These are phyloP conservation scores for Coptodon rendalli DNA, from an alignment of 2,113 vertebrate species.

Conservation along the genomic window DNA sequence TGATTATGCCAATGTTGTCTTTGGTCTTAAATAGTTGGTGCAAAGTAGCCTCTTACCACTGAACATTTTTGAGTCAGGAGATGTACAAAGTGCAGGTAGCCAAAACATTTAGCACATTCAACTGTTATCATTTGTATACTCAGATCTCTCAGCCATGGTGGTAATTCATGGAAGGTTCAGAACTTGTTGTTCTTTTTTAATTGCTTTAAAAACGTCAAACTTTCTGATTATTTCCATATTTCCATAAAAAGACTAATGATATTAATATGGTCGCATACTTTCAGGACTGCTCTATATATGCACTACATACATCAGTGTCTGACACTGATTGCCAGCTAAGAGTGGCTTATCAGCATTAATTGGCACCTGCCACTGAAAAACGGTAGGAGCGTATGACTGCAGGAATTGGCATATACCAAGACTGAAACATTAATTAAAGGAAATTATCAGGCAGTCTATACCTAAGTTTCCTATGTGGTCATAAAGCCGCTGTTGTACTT, in stretches of 20 bases:
- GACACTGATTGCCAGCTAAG: background rate
- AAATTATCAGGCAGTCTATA: background rate
- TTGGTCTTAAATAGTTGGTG: background rate
- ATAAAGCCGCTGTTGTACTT: background rate
- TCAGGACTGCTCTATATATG: background rate
- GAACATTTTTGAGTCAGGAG: background rate
- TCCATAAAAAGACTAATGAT: background rate
- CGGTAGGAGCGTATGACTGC: background rate
- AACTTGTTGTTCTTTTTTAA: background rate
- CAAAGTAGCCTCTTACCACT: background rate
- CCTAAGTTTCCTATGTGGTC: background rate
- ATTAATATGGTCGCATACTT: background rate
- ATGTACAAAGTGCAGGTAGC: background rate
- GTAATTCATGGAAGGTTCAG: background rate
- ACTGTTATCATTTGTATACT: too few relatives aligned
- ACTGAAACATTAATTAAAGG: background rate
- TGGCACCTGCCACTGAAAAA: background rate
- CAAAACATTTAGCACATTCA: background rate
- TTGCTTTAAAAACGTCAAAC: fast-evolving
- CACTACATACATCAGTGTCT: background rate
- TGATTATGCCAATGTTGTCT: fast-evolving
- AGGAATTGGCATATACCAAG: background rate
- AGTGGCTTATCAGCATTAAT: background rate
- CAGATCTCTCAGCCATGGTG: too few relatives aligned
- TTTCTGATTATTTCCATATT: background rate